Conservation (phyloP, 2,888 invertebrate genomes). For the Eupithecia pulchellata region DNA sequence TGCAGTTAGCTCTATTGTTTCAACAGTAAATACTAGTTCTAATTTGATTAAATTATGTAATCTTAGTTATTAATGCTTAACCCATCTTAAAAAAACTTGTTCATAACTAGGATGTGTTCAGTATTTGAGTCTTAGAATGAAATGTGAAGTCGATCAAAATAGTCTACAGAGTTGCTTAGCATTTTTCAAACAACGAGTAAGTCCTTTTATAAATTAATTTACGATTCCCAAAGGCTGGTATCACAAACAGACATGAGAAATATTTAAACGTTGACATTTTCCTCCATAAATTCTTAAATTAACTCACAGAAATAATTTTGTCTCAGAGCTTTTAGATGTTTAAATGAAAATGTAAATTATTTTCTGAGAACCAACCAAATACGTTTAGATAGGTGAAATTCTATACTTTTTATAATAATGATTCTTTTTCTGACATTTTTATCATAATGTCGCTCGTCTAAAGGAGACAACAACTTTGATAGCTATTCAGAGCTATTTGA, state of each 20-base stretch:
- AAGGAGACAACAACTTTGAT: background rate
- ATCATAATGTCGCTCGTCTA: background rate
- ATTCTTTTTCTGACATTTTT: background rate
- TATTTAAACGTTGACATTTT: slow-evolving; percentile 49
- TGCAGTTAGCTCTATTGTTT: too few relatives aligned
- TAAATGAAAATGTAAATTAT: background rate
- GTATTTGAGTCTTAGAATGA: background rate
- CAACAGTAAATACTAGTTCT: too few relatives aligned
- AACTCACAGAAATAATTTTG: background rate
- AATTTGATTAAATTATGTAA: too few relatives aligned
- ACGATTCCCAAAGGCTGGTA: slow-evolving; percentile 21
- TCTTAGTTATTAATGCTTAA: too few relatives aligned
- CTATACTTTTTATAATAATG: background rate
- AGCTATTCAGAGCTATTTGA: background rate
- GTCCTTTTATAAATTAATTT: slow-evolving; percentile 6
- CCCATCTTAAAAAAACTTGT: too few relatives aligned
- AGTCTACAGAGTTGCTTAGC: too few relatives aligned
- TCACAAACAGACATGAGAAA: slow-evolving; percentile 43
- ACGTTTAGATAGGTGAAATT: background rate
- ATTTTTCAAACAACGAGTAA: too few relatives aligned
- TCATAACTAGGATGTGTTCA: too few relatives aligned
- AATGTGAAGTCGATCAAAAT: background rate
- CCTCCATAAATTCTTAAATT: slow-evolving; percentile 50
- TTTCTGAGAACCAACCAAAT: background rate
- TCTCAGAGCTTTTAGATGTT: background rate